phyloP scores from a whole-genome alignment of 2,797 vertebrate species.

The Carduelis carduelis region DNA sequence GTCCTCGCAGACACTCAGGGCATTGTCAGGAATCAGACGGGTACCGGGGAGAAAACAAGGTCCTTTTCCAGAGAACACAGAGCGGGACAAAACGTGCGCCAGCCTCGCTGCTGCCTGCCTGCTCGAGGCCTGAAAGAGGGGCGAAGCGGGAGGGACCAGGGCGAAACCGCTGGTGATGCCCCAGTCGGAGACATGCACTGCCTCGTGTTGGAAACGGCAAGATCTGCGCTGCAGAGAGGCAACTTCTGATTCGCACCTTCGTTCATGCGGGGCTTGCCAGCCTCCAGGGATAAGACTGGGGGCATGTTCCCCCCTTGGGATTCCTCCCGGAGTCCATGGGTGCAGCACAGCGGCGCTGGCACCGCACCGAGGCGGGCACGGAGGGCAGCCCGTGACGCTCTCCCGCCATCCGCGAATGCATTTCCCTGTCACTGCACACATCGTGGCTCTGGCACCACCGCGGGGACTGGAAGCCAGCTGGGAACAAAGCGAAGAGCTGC shows the following conservation, averaged over 20 bases:
- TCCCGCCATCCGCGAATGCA: fast-evolving
- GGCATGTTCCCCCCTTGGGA: fast-evolving
- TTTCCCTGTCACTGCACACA: not conserved
- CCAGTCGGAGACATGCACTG: not conserved
- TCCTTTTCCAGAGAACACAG: not conserved
- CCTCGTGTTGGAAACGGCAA: not conserved
- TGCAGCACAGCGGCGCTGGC: not conserved
- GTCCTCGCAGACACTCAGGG: not conserved
- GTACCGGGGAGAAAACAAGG: not conserved
- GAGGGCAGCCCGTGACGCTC: not conserved
- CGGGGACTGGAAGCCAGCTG: not conserved
- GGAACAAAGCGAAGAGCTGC: constrained; percentile 20
- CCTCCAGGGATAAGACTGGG: not conserved
- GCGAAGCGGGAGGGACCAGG: not conserved
- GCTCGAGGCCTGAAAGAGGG: not conserved
- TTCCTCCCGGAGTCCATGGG: not conserved
- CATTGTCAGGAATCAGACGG: not conserved
- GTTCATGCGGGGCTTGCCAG: no score
- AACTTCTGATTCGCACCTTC: not conserved
- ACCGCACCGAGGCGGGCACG: not conserved
- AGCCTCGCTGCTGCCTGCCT: not conserved
- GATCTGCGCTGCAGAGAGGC: not conserved
- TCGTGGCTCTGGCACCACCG: not conserved
- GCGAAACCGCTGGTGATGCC: not conserved
- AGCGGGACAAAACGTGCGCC: not conserved